Conservation (phyloP, 53 echinoderm and acorn worm genomes). For the Crossaster papposus region DNA sequence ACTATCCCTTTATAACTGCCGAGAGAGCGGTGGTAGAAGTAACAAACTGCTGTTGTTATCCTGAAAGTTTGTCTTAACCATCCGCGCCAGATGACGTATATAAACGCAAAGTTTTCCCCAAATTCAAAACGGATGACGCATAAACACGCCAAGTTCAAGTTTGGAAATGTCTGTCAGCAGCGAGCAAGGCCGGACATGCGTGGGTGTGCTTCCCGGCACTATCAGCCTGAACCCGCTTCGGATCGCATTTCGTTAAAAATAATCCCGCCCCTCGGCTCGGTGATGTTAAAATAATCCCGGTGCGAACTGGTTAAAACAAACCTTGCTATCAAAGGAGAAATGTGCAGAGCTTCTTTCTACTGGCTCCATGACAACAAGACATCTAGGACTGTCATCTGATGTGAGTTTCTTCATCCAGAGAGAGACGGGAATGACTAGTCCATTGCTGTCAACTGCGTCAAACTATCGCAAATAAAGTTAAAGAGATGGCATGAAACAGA, state of each 20-base stretch:
- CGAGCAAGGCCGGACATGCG: too few species aligned
- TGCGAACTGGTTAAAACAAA: background rate
- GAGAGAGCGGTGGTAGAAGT: background rate
- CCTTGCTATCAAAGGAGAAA: conserved; percentile 83
- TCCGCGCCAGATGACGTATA: too few species aligned
- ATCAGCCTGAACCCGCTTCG: too few species aligned
- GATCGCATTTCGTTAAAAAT: too few species aligned
- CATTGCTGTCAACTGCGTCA: conserved; percentile 86
- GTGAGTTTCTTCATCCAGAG: conserved; percentile 99
- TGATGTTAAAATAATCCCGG: too few species aligned
- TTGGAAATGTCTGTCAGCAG: too few species aligned
- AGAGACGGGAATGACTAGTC: conserved; percentile 89
- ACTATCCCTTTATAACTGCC: too few species aligned
- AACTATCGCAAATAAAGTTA: conserved; percentile 60
- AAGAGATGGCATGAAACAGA: background rate
- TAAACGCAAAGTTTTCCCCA: too few species aligned
- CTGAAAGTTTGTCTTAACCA: background rate
- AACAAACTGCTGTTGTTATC: background rate
- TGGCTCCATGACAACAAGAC: conserved; percentile 89
- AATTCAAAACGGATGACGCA: too few species aligned
- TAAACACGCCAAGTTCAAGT: too few species aligned
- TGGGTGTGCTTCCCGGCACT: too few species aligned
- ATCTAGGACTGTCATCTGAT: conserved; percentile 86
- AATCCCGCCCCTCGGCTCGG: too few species aligned
- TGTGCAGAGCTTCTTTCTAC: conserved; percentile 79